Percentiles rank a stretch among this genome's conserved stretches.
These are phyloP conservation scores for Clamator glandarius DNA, from an alignment of 2,797 vertebrate genomes.

Conservation along the genomic window DNA sequence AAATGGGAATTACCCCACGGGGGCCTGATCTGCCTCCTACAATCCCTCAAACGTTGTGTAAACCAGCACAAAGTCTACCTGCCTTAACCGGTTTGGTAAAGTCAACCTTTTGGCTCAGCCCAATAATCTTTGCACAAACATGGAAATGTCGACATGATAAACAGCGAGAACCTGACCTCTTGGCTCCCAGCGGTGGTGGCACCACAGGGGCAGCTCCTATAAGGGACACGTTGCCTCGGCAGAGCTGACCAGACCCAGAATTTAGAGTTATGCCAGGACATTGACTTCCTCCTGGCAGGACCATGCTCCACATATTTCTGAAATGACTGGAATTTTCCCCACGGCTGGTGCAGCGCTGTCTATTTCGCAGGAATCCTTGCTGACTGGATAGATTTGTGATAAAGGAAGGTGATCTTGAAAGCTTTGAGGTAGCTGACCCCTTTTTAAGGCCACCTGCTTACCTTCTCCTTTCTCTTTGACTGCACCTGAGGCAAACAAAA, in stretches of 20 bases:
- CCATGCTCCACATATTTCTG: rapidly evolving
- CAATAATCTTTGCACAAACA: background rate
- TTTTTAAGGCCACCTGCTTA: background rate
- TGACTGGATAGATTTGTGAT: background rate
- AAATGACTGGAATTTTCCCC: background rate
- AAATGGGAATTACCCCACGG: background rate
- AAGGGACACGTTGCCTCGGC: background rate
- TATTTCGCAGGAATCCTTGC: background rate
- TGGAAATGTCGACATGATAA: background rate
- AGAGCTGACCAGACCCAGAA: background rate
- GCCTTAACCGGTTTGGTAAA: background rate
- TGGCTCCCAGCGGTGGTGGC: background rate
- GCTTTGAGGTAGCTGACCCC: background rate
- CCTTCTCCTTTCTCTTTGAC: background rate
- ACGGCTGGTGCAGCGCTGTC: rapidly evolving
- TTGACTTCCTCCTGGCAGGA: background rate
- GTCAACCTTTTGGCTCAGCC: background rate
- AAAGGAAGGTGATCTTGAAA: background rate
- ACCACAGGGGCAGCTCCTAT: slow-evolving; percentile 16
- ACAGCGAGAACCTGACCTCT: background rate
- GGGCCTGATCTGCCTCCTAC: background rate
- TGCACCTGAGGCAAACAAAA: background rate
- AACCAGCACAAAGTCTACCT: slow-evolving; percentile 36
- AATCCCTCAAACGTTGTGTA: background rate
- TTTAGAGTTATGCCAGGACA: background rate